phyloP scores from a whole-genome alignment of 2,113 vertebrate species.

The Tupaia tana region DNA sequence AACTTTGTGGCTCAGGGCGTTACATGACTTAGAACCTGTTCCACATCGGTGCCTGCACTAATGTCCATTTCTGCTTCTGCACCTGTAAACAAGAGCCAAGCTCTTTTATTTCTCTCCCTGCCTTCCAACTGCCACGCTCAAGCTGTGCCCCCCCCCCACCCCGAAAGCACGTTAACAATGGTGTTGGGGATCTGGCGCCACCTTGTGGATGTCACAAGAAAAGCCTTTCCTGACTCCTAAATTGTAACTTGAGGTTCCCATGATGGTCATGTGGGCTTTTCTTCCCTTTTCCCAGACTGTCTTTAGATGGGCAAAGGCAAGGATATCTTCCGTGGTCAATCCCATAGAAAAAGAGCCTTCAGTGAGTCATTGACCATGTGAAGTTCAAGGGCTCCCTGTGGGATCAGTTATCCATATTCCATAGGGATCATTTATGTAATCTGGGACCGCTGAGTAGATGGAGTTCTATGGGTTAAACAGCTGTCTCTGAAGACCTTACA shows the following conservation, averaged over 20 bases:
- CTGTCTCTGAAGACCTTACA: neutral
- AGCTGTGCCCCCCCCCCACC: neutral
- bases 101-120: neutral
- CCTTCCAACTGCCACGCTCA: neutral
- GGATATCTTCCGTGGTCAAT: neutral
- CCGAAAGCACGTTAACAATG: neutral
- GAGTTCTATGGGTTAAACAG: neutral
- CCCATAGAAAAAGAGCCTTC: neutral
- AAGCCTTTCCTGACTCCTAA: neutral
- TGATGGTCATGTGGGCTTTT: neutral
- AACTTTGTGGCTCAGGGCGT: neutral
- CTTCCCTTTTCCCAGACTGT: neutral
- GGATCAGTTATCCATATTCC: neutral
- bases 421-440: neutral
- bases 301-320: neutral
- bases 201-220: slow-evolving; percentile 25
- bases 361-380: neutral
- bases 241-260: neutral
- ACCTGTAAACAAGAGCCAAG: neutral
- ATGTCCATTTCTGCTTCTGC: neutral
- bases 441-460: neutral
- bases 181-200: slow-evolving; percentile 12
- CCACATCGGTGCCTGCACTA: neutral
- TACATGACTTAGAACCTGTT: neutral
- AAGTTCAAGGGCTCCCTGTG: neutral